A percentile compares a stretch with the other conserved stretches of the same genome.
phyloP scores from a whole-genome alignment of 2,113 vertebrate species.

The Lampris megalopsis region DNA sequence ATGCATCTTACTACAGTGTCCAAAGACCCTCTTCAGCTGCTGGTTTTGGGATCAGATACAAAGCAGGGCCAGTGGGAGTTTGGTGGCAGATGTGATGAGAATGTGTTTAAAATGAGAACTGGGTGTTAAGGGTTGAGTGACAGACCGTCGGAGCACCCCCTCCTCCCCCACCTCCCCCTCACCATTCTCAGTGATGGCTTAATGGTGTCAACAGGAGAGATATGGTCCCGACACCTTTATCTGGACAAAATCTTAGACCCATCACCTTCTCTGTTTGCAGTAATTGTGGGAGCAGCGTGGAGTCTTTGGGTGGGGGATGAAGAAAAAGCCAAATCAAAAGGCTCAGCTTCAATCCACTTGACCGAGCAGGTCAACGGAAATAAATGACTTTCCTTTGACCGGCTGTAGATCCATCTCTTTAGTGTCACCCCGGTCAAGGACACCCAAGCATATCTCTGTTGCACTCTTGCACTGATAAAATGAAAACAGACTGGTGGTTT shows the following conservation, averaged over 20 bases:
- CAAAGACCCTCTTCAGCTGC: slow-evolving; percentile 31
- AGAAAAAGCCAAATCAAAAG: slow-evolving; percentile 79
- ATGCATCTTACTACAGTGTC: slow-evolving; percentile 51
- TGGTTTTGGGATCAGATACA: slow-evolving; percentile 69
- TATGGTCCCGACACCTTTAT: slow-evolving; percentile 78
- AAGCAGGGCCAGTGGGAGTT: slow-evolving; percentile 60
- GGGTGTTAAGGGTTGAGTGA: slow-evolving; percentile 68
- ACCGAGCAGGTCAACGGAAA: slow-evolving; percentile 86
- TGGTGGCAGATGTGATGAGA: slow-evolving; percentile 52
- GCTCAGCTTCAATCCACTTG: slow-evolving; percentile 88
- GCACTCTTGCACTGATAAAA: slow-evolving; percentile 56
- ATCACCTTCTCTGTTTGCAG: slow-evolving; percentile 84
- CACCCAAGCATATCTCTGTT: slow-evolving; percentile 55
- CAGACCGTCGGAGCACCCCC: slow-evolving; percentile 38
- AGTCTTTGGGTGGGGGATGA: slow-evolving; percentile 71
- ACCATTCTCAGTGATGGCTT: slow-evolving; percentile 69
- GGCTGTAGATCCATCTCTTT: slow-evolving; percentile 80
- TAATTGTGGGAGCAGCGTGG: slow-evolving; percentile 83
- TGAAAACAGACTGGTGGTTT: slow-evolving; percentile 61
- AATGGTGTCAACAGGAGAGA: slow-evolving; percentile 77
- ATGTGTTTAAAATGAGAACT: slow-evolving; percentile 73
- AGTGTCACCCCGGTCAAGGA: slow-evolving; percentile 80
- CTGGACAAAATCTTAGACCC: slow-evolving; percentile 74
- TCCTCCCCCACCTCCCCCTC: slow-evolving; percentile 28
- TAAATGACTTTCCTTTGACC: slow-evolving; percentile 86